Percentiles rank a stretch among this genome's conserved stretches.
Evolutionary conservation across 1,140 invertebrate species (phyloP).

Genomic region (Eulimnadia texana): DNA sequence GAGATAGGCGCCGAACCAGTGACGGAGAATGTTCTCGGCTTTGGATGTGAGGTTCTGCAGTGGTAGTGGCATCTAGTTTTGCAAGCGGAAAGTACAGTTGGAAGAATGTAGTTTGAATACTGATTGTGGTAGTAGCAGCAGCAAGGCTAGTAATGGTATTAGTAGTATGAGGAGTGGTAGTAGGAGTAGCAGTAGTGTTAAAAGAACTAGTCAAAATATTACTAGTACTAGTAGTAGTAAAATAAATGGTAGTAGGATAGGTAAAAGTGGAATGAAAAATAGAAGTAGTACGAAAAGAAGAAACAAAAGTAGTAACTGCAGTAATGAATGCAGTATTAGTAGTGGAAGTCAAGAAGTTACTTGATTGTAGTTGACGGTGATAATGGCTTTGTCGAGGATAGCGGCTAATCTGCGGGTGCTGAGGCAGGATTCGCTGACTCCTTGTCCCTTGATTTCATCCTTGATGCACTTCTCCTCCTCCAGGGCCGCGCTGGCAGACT

Average conservation of each 20-base stretch:
- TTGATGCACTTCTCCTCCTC: conserved; percentile 4
- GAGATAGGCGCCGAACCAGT: conserved; percentile 11
- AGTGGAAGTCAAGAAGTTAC: conserved; percentile 7
- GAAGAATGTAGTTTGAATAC: neutral
- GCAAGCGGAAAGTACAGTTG: neutral
- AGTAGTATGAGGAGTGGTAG: too few species aligned
- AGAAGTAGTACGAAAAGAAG: too few species aligned
- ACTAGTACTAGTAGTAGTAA: neutral
- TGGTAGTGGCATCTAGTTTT: conserved; percentile 1
- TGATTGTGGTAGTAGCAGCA: neutral
- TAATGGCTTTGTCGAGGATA: conserved; percentile 5
- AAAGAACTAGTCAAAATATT: neutral
- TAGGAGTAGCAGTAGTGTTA: too few species aligned
- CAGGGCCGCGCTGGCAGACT: neutral
- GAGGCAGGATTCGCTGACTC: conserved; percentile 11
- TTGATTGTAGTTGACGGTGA: conserved; percentile 13
- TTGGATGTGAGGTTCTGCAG: conserved; percentile 11
- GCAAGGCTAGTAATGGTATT: neutral
- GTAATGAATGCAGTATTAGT: too few species aligned
- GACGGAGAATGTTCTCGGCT: conserved; percentile 6
- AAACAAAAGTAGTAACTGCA: too few species aligned
- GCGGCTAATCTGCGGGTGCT: conserved; percentile 11
- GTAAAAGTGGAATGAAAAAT: too few species aligned
- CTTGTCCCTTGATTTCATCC: conserved; percentile 2
- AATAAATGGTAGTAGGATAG: neutral